A percentile compares a stretch with the other conserved stretches of the same genome.
Evolutionary conservation across 1,140 invertebrate species (phyloP).

Genomic region (Lepidostoma basale): DNA sequence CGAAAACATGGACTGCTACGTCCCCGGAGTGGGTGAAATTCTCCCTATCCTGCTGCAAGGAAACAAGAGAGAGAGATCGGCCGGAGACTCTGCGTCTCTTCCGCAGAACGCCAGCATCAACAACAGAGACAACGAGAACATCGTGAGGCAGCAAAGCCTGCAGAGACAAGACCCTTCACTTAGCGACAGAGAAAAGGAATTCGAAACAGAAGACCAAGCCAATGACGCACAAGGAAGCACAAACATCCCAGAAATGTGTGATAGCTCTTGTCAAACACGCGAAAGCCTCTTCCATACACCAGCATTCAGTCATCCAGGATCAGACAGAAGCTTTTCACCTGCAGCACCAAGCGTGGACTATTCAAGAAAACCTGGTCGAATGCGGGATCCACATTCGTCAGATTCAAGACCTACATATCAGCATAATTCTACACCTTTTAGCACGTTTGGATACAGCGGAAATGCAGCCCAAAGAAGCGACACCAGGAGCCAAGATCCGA

Average conservation of each 20-base stretch:
- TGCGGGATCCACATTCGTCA: constrained; percentile 20
- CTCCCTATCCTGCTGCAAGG: constrained; percentile 52
- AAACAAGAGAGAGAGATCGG: constrained; percentile 24
- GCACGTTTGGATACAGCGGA: constrained; percentile 65
- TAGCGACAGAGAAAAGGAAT: constrained; percentile 60
- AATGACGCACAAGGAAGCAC: constrained; percentile 7
- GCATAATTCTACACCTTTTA: constrained; percentile 51
- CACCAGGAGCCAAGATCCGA: constrained; percentile 54
- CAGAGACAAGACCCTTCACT: constrained; percentile 58
- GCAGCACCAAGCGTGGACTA: constrained; percentile 38
- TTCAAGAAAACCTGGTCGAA: constrained; percentile 38
- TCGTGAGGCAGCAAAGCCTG: constrained; percentile 58
- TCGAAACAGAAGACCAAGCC: constrained; percentile 39
- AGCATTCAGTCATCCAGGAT: constrained; percentile 48
- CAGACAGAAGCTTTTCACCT: constrained; percentile 49
- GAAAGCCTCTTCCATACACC: constrained; percentile 72
- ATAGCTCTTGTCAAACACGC: constrained; percentile 79
- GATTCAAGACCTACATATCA: constrained; percentile 29
- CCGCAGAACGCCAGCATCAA: constrained; percentile 29
- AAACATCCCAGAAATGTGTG: constrained; percentile 69
- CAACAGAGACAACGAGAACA: constrained; percentile 50
- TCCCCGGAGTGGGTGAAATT: constrained; percentile 56
- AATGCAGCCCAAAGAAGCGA: constrained; percentile 51
- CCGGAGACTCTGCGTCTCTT: not conserved
- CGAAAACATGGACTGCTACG: constrained; percentile 52